Evolutionary conservation across 1,140 invertebrate genomes (phyloP), one percentile per base, ranked within the genome.

Genomic region (Psilanteris sp.): DNA sequence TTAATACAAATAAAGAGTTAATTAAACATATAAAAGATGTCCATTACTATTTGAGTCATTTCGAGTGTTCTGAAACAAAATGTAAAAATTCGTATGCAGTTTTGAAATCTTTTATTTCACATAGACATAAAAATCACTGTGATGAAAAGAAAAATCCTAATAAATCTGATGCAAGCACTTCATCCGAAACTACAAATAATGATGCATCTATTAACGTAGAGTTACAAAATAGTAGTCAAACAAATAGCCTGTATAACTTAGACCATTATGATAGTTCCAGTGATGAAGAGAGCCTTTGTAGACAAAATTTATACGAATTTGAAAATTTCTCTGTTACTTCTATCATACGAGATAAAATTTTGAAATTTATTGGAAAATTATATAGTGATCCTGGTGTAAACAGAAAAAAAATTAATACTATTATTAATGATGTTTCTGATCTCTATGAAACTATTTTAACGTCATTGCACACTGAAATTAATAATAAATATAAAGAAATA

Each of bases 11-110:
- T 16, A 11, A 6, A 16, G 8, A 37, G 7, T 37, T 37, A 16
- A 37, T 37, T 16, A 16, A 16, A 2, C 34, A 37, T 16, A 8
- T 37, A 3, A 37, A 37, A 16, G 34, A 16, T 37, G 6, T 37
- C 1, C 34, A 37, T 37, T 4, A 18, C 16, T 5, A 6, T 3
- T 6, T 16, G 34, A 9, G 6, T 6, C 13, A n/a, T 16, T 37
- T 16, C 16, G 34, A 37, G 9, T 37, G 34, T 18, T 37, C 13
- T 8, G 34, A 37, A 9, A 1, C 16, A 16, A n/a, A 9, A 37
- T 37, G 34, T 9, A 37, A 37, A 37, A 37, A 16, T 3, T 16
- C 14, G 15, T 37, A 37, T 37, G 34, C 34, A 16, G 13, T 18
- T 8, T 5, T 37, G n/a, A 13, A 14, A 16, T 16, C 34, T 37